Evolutionary conservation across 2,888 invertebrate species (phyloP).

Genomic region (Diplazon laetatorius): DNA sequence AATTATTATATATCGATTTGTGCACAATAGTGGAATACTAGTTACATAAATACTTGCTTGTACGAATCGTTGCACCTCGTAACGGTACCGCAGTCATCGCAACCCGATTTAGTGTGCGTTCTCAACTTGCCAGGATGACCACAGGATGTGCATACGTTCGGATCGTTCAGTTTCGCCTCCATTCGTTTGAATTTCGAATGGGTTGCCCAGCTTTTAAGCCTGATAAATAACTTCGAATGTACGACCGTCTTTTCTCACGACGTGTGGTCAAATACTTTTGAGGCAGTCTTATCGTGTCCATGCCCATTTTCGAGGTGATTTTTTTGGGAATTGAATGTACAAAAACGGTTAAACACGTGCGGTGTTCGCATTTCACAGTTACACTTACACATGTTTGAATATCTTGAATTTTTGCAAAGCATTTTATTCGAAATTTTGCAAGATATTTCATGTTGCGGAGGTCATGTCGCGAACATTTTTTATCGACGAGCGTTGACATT

Average conservation of each 20-base stretch:
- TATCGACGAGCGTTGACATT: too few relatives aligned
- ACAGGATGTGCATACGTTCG: slow-evolving; percentile 88
- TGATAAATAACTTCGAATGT: slow-evolving; percentile 71
- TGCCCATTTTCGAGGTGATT: too few relatives aligned
- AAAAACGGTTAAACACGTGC: too few relatives aligned
- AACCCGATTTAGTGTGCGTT: slow-evolving; percentile 87
- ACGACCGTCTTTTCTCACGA: too few relatives aligned
- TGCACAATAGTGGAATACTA: neutral
- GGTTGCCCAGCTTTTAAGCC: slow-evolving; percentile 87
- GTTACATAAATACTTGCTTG: slow-evolving; percentile 83
- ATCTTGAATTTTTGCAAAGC: too few relatives aligned
- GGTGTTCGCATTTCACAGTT: too few relatives aligned
- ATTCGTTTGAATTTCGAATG: slow-evolving; percentile 85
- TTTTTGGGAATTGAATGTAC: too few relatives aligned
- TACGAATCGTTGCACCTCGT: slow-evolving; percentile 86
- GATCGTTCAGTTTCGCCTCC: slow-evolving; percentile 84
- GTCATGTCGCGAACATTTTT: too few relatives aligned
- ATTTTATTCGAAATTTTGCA: too few relatives aligned
- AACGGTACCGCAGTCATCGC: slow-evolving; percentile 85
- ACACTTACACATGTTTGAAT: too few relatives aligned
- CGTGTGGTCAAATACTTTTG: neutral
- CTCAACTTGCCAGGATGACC: slow-evolving; percentile 87
- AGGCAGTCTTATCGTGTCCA: too few relatives aligned
- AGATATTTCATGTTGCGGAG: too few relatives aligned
- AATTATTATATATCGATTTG: slow-evolving; percentile 13